Evolutionary conservation across 92 coral and sea anemone genomes (phyloP).

Genomic region (Isaurus tuberculatus): DNA sequence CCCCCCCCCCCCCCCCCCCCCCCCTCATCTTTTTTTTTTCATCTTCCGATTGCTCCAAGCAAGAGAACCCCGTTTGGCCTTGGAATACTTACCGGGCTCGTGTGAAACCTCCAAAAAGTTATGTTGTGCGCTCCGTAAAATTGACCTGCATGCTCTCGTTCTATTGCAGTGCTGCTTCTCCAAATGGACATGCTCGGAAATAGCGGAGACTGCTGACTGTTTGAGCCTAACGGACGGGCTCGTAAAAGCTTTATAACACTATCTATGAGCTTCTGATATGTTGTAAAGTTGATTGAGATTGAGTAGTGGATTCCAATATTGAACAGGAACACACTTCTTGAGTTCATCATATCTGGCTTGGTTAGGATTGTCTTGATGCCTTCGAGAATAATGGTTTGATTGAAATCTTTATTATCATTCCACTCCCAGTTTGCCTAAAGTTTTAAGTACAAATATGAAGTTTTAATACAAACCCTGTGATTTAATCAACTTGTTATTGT

Average conservation of each 20-base stretch:
- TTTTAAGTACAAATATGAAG: background rate
- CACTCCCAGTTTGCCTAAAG: constrained; percentile 51
- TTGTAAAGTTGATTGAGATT: constrained; percentile 65
- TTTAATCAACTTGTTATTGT: too few relatives aligned
- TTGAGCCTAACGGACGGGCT: background rate
- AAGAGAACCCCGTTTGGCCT: too few relatives aligned
- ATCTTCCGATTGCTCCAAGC: too few relatives aligned
- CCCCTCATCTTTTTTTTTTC: background rate
- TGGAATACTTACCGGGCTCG: constrained; percentile 55
- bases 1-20: too few relatives aligned
- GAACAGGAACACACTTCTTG: constrained; percentile 53
- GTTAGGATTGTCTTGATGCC: constrained; percentile 20
- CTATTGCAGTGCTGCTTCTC: constrained; percentile 61
- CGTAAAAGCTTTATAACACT: constrained; percentile 45
- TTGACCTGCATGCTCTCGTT: constrained; percentile 36
- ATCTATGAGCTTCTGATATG: constrained; percentile 58
- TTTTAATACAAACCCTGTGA: too few relatives aligned
- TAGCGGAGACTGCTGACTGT: constrained; percentile 7
- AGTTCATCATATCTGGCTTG: constrained; percentile 38
- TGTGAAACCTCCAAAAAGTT: constrained; percentile 49
- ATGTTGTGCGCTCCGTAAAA: constrained; percentile 39
- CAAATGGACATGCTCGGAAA: constrained; percentile 39
- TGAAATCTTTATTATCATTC: constrained; percentile 43
- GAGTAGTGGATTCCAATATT: constrained; percentile 71
- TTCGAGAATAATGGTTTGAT: constrained; percentile 53